A percentile compares a stretch with the other conserved stretches of the same genome.
phyloP scores from a whole-genome alignment of 2,888 invertebrate genomes.

The Cryptosula pallasiana region DNA sequence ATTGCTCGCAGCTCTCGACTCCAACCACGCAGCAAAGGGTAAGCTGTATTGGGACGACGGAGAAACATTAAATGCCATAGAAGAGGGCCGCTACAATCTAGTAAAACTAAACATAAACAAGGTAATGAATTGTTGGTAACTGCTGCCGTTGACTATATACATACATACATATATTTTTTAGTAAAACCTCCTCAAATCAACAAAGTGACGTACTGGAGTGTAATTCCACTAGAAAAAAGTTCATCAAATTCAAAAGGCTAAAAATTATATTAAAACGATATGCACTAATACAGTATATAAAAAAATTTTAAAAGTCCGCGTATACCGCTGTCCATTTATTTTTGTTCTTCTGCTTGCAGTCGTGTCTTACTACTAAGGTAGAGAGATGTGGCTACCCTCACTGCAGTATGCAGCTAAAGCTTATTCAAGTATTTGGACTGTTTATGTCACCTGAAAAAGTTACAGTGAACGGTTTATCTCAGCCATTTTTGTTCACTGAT shows the following conservation, averaged over 20 bases:
- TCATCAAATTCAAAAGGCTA: no score
- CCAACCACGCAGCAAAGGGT: conserved; percentile 32
- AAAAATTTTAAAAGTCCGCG: no score
- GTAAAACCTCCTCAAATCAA: no score
- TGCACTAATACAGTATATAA: no score
- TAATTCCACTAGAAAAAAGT: no score
- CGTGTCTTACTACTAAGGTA: not conserved
- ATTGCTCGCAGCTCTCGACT: conserved; percentile 32
- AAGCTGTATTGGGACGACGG: conserved; percentile 43
- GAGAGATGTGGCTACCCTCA: not conserved
- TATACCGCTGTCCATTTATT: no score
- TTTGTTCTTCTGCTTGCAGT: not conserved
- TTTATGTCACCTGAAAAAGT: conserved; percentile 1
- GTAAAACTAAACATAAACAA: not conserved
- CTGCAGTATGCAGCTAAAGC: conserved; percentile 8
- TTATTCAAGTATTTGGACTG: conserved; percentile 12
- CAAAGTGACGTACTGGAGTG: no score
- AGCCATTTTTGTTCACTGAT: not conserved
- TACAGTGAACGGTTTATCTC: not conserved
- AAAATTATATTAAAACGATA: no score
- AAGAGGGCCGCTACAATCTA: not conserved
- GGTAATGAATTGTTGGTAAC: no score
- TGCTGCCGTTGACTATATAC: no score
- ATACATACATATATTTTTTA: no score
- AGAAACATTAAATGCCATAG: conserved; percentile 31